Conservation (phyloP, 2,888 invertebrate species). For the Eupithecia exiguata region DNA sequence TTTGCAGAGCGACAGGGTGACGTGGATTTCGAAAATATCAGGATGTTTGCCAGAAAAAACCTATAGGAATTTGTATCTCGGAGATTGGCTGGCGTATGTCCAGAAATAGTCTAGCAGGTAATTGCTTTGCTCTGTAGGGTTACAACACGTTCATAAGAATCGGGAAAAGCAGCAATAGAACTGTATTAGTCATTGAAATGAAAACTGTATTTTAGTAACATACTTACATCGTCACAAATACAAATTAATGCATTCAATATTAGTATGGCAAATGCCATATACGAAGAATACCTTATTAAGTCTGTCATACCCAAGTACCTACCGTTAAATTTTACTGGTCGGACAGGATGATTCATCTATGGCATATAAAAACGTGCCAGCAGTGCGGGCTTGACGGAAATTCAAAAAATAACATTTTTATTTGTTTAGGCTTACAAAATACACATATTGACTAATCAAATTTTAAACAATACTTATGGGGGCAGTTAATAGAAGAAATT, state of each 20-base stretch:
- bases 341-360: not conserved
- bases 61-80: not conserved
- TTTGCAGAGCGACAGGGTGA: constrained; percentile 22
- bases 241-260: too few species aligned
- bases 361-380: not conserved
- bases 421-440: too few species aligned
- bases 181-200: not conserved
- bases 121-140: constrained; percentile 17
- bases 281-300: too few species aligned
- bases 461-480: too few species aligned
- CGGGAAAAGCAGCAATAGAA: not conserved
- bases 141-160: not conserved
- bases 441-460: too few species aligned
- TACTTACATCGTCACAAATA: not conserved
- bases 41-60: constrained; percentile 10
- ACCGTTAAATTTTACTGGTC: not conserved
- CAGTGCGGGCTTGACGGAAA: not conserved
- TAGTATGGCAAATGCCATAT: too few species aligned
- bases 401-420: not conserved
- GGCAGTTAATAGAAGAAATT: not conserved
- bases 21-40: constrained; percentile 13
- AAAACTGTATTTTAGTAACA: not conserved
- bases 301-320: too few species aligned
- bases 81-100: constrained; percentile 13
- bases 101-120: constrained; percentile 12